phyloP scores from a whole-genome alignment of 2,113 vertebrate species.

The Callaeas wilsoni region DNA sequence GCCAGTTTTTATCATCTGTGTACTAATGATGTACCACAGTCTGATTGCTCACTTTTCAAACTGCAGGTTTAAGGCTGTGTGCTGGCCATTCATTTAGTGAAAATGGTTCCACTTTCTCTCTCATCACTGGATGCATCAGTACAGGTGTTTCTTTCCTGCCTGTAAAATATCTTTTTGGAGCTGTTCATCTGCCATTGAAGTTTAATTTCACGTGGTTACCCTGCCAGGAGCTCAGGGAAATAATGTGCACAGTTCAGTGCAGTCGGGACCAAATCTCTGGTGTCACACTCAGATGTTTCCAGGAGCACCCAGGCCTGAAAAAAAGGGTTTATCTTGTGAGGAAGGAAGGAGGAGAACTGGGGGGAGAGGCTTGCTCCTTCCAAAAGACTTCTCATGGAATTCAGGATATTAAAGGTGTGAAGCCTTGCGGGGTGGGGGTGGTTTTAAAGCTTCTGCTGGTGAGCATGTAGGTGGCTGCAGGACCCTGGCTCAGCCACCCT shows the following conservation, averaged over 20 bases:
- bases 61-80: not conserved
- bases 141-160: not conserved
- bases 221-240: not conserved
- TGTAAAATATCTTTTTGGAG: not conserved
- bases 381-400: not conserved
- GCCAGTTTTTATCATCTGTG: not conserved
- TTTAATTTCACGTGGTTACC: not conserved
- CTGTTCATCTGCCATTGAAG: not conserved
- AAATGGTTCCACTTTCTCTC: not conserved
- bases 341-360: not conserved
- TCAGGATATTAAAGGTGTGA: not conserved
- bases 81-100: not conserved
- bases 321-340: not conserved
- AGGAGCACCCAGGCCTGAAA: not conserved
- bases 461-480: not conserved
- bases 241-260: not conserved
- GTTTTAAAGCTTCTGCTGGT: not conserved
- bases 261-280: not conserved
- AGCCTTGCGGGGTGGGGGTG: not conserved
- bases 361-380: not conserved
- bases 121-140: not conserved
- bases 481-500: not conserved
- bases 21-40: not conserved
- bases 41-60: not conserved
- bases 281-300: not conserved